Evolutionary conservation across 2,113 vertebrate species (phyloP).

Genomic region (Chaetops frenatus): DNA sequence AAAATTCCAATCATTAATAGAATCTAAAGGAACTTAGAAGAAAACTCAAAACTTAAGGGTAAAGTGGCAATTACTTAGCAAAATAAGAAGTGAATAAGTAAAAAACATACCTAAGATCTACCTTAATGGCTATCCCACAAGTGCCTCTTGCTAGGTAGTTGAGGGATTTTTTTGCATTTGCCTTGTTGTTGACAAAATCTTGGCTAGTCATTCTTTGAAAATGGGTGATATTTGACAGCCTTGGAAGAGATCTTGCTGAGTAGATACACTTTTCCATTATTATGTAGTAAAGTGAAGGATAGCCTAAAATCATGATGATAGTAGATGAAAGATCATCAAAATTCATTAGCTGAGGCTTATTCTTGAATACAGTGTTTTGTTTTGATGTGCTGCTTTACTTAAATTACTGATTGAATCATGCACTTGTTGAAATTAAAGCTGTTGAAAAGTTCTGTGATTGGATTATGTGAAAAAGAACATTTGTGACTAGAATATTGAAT

Average conservation of each 20-base stretch:
- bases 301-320: background rate
- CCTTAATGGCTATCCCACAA: background rate
- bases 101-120: background rate
- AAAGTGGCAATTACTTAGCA: background rate
- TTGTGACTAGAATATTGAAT: background rate
- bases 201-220: background rate
- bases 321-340: background rate
- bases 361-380: background rate
- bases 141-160: background rate
- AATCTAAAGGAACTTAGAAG: background rate
- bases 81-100: background rate
- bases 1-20: background rate
- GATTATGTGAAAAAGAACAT: background rate
- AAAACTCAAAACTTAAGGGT: background rate
- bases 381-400: background rate
- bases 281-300: background rate
- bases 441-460: background rate
- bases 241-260: background rate
- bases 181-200: background rate
- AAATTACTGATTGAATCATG: background rate
- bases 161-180: background rate
- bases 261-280: background rate
- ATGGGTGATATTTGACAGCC: background rate
- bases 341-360: background rate
- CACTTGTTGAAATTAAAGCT: conserved; percentile 13